Base-by-base conservation (phyloP, 2,888 invertebrate species). In the Sphinx pinastri region DNA sequence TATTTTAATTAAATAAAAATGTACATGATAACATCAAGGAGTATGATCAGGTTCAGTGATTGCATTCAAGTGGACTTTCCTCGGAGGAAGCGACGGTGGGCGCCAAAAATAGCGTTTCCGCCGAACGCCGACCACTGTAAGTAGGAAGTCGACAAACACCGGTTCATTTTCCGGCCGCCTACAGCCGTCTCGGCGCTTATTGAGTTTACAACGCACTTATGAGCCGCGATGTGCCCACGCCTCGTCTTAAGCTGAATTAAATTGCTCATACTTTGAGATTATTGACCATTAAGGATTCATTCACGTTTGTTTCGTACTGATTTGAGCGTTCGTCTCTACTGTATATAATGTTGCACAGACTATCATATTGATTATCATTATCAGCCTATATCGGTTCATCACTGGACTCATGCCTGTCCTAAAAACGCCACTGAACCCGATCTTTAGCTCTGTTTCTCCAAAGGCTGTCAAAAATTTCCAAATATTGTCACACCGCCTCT, bases 61-160 rank as follows among this genome's bases (percentile, higher is more conserved):
- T 84, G 83, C 82, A 84, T 84, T 84, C 79, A 84, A 84, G 84
- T 84, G 84, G 85, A 91, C 93, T 93, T 94, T 94, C 93, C 91
- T 91, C 90, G 75, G 84, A 91, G 92, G 93, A 94, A 93, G 88
- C 89, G 83, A 74, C 89, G 84, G 90, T 89, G 91, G 90, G 91
- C 92, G 90, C 94, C 93, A 90, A 93, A 94, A 94, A 94, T 93
- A 94, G 94, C 88, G 87, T 89, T 91, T 94, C 94, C 94, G 93
- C 79, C 85, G 85, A 87, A 85, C 84, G 83, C 79, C 81, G 83
- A 83, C 84, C 86, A 81, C 87, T 88, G 87, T 93, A 94, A 93
- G 93, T 92, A 93, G 93, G 93, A 94, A 93, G 92, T 89, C 88
- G 84, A 85, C 87, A 85, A 87, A 87, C 88, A 84, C 88, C 87